Conservation (phyloP, 1,140 invertebrate species). For the Drosophila elegans region DNA sequence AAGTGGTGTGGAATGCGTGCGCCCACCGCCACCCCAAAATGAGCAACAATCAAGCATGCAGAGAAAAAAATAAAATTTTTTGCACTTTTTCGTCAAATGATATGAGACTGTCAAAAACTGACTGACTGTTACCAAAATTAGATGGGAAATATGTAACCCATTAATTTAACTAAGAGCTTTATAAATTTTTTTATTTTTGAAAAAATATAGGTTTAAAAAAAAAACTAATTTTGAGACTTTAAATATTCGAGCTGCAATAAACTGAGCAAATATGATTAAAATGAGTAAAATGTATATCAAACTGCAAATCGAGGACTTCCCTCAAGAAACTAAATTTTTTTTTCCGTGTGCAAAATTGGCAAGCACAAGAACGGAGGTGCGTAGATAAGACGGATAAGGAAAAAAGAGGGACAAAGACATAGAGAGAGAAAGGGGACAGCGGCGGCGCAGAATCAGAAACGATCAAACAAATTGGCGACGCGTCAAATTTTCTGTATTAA, state of each 20-base stretch:
- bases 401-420: background rate
- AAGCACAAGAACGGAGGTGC: background rate
- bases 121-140: too few relatives aligned
- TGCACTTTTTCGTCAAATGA: too few relatives aligned
- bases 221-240: too few relatives aligned
- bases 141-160: too few relatives aligned
- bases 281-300: too few relatives aligned
- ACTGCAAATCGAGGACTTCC: too few relatives aligned
- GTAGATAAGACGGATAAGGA: constrained; percentile 11
- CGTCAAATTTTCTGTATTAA: background rate
- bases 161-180: too few relatives aligned
- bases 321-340: background rate
- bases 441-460: constrained; percentile 20
- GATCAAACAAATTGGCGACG: background rate
- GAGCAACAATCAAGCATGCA: constrained; percentile 12
- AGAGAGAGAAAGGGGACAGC: background rate
- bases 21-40: constrained; percentile 16
- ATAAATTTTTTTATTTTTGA: too few relatives aligned
- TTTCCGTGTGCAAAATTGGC: constrained; percentile 2
- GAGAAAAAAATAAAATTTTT: constrained; percentile 2
- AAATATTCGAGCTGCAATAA: too few relatives aligned
- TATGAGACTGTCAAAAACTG: too few relatives aligned
- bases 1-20: constrained; percentile 40
- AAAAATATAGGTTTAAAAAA: too few relatives aligned
- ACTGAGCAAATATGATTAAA: too few relatives aligned